phyloP scores from a whole-genome alignment of 2,888 invertebrate species.

The Drosophila longiperda region DNA sequence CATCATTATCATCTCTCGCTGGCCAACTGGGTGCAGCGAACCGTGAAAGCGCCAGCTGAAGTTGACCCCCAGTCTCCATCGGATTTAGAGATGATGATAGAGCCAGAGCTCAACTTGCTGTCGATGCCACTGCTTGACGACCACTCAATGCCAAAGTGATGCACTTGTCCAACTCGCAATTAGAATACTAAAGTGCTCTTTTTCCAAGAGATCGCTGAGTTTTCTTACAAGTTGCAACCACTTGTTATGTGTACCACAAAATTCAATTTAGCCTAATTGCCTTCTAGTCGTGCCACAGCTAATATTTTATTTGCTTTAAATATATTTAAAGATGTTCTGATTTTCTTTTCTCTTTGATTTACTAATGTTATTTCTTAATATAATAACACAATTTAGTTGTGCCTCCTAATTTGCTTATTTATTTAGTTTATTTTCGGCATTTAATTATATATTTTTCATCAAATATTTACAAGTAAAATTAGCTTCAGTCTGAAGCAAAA shows the following conservation, averaged over 20 bases:
- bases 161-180: conserved; percentile 54
- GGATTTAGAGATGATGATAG: conserved; percentile 17
- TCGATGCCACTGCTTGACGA: conserved; percentile 61
- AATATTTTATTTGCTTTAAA: not conserved
- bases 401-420: not conserved
- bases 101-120: conserved; percentile 40
- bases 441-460: not conserved
- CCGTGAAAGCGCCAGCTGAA: conserved; percentile 54
- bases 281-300: too few relatives aligned
- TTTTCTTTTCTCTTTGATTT: not conserved
- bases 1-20: conserved; percentile 55
- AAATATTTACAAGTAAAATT: not conserved
- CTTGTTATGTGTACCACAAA: not conserved
- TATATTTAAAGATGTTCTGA: not conserved
- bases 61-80: conserved; percentile 56
- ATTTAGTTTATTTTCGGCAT: not conserved
- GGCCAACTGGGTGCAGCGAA: conserved; percentile 58
- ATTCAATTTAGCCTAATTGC: not conserved
- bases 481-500: not conserved
- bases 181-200: conserved; percentile 56
- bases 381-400: not conserved
- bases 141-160: conserved; percentile 54
- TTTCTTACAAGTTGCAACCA: conserved; percentile 10
- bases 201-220: conserved; percentile 35
- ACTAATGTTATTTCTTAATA: not conserved